These are phyloP conservation scores for Sebastes vulpes DNA, from an alignment of 2,797 vertebrate genomes.

Conservation along the genomic window DNA sequence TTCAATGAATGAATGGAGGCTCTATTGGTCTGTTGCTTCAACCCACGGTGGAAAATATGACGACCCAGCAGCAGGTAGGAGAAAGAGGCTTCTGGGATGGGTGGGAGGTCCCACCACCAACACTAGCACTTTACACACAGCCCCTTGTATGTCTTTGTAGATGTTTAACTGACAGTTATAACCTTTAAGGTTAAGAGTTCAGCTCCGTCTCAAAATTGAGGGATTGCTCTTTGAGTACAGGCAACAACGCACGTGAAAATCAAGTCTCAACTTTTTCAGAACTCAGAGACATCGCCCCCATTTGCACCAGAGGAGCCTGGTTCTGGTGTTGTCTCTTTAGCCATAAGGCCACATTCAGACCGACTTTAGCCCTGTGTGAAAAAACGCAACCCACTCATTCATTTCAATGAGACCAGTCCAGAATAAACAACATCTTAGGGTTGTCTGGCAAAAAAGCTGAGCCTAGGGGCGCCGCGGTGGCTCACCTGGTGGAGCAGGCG, in stretches of 20 bases:
- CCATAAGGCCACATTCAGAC: neutral
- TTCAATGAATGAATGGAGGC: slow-evolving; percentile 76
- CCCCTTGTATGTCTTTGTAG: slow-evolving; percentile 1
- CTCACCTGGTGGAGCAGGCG: too few relatives aligned
- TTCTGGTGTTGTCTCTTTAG: neutral
- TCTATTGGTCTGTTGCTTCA: slow-evolving; percentile 74
- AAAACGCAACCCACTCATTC: neutral
- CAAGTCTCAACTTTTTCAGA: neutral
- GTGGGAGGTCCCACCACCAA: slow-evolving; percentile 39
- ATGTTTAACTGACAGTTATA: neutral
- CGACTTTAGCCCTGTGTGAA: neutral
- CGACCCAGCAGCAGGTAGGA: slow-evolving; percentile 70
- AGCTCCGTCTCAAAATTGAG: slow-evolving; percentile 2
- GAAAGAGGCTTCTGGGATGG: slow-evolving; percentile 57
- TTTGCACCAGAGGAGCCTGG: slow-evolving; percentile 1
- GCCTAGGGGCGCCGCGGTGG: too few relatives aligned
- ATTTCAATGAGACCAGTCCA: neutral
- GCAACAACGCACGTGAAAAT: neutral
- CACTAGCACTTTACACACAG: slow-evolving; percentile 32
- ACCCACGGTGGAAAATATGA: slow-evolving; percentile 83
- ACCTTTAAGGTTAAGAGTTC: slow-evolving; percentile 6
- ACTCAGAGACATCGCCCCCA: neutral
- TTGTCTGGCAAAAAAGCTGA: neutral
- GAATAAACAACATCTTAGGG: too few relatives aligned
- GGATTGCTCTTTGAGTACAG: neutral